A percentile compares a stretch with the other conserved stretches of the same genome.
phyloP scores from a whole-genome alignment of 1,140 invertebrate genomes.

The Atta cephalotes region DNA sequence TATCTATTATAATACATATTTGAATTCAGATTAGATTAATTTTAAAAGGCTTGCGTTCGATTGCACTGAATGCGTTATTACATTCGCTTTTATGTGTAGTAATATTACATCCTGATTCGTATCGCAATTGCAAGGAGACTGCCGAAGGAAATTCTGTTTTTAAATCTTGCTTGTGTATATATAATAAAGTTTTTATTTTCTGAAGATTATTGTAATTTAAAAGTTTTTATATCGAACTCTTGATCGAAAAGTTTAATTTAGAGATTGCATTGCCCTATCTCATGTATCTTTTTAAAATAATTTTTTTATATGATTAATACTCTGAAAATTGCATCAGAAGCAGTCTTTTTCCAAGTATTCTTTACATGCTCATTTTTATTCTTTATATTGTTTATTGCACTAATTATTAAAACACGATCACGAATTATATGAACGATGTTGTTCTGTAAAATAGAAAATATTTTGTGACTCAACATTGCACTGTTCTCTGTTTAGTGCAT shows the following conservation, averaged over 20 bases:
- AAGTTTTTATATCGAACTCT: not conserved
- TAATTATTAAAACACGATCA: conserved; percentile 14
- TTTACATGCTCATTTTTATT: not conserved
- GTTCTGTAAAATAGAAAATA: conserved; percentile 3
- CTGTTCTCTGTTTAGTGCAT: not conserved
- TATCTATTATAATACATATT: not conserved
- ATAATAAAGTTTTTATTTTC: not conserved
- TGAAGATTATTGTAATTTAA: not conserved
- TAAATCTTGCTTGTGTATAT: too few species aligned
- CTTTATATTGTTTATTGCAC: not conserved
- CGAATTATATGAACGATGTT: conserved; percentile 1
- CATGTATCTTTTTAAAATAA: not conserved
- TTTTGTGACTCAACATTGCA: not conserved
- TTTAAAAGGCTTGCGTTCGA: conserved; percentile 12
- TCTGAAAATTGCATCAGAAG: not conserved
- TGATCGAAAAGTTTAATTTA: conserved; percentile 4
- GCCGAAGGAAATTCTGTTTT: not conserved
- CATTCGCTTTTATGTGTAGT: conserved; percentile 20
- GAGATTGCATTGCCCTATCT: not conserved
- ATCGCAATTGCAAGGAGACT: not conserved
- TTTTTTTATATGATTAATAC: conserved; percentile 9
- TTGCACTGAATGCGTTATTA: not conserved
- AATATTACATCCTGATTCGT: conserved; percentile 10
- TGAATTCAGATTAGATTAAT: conserved; percentile 25
- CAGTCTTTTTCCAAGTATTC: conserved; percentile 24